Evolutionary conservation across 2,113 vertebrate genomes (phyloP), one percentile per base, ranked within the genome.

Genomic region (Hemibates koningsi): DNA sequence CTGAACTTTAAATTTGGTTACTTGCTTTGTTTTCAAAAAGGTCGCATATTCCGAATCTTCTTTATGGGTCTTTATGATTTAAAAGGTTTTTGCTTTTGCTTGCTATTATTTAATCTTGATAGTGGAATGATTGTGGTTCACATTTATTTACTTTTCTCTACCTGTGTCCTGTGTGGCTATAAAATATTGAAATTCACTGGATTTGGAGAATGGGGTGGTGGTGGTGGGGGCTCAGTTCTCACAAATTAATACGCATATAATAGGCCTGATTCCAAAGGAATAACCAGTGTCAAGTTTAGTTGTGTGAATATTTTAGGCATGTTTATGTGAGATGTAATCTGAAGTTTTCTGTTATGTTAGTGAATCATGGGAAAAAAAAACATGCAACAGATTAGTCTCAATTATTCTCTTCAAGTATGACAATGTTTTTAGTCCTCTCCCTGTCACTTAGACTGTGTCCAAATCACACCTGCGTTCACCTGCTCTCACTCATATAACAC

Each of bases 1-100:
- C 5, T 59, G 6, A 84, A 63, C 83, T 88, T 54, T 56, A 19
- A 85, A 56, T 73, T 21, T 68, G 3, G 7, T 45, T 38, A 17
- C 9, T 6, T 76, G 6, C 71, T 76, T 48, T 76, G 13, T 27
- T 73, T 45, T 73, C 68, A 54, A 43, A 54, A 88, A 17, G n/a
- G 34, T 82, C 7, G 59, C 41, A 86, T 96, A 95, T 94, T 93
- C 86, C 83, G 95, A 93, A 96, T 94, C 93, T 95, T 50, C 24
- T 32, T 50, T 29, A 32, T 76, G 24, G 24, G 10, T 50, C 27
- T 78, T 78, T 12, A 50, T 50, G 19, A 9, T 27, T 76, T 48
- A 76, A 76, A 50, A 50, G 43, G 9, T 50, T 50, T 76, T 76
- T 76, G 8, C 8, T 63, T 19, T 34, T 63, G 29, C 16, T 63